Base-by-base conservation (phyloP, 2,113 vertebrate genomes). In the Tiliqua scincoides region DNA sequence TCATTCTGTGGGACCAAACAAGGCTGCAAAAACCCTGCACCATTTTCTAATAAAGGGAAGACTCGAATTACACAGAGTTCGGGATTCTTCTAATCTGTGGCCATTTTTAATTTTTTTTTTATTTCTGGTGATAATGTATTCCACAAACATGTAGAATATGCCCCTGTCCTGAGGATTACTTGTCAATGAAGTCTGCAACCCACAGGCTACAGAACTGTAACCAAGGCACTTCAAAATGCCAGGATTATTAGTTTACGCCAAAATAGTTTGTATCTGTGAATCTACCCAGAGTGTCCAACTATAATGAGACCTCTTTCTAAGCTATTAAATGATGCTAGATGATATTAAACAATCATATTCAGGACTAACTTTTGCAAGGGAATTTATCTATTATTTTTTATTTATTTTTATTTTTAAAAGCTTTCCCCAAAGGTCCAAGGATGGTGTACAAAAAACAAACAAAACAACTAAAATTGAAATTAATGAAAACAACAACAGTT, bases 221-320 rank as follows among this genome's bases (percentile, higher is more conserved):
- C n/a, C 48, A 81, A 30, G 6, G 0, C 0, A 43, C 30, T 67
- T 79, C 25, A 40, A 0, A 0, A 2, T 63, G 6, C 35, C 23
- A 40, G 70, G 21, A 30, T 18, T 59, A 59, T 23, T 15, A 54
- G 4, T 14, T 21, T 48, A 25, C 87, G 65, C 82, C 71, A 1
- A 83, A 87, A 37, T 90, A 86, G 21, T 74, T 91, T 86, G 91
- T 90, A n/a, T 48, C 30, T 23, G 91, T 93, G 90, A 86, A 40
- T 91, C 85, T 84, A 68, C 74, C 75, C 3, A 5, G 0, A 30
- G 1, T 48, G 27, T 17, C 17, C 62, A 48, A n/a, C 65, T 68
- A 32, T 40, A 81, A 81, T 81, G 43, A 14, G 21, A 17, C n/a
- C 25, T 18, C 32, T 71, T 54, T 27, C 35, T 83, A 72, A 82